phyloP scores from a whole-genome alignment of 2,113 vertebrate genomes.

The Gracilinanus agilis region DNA sequence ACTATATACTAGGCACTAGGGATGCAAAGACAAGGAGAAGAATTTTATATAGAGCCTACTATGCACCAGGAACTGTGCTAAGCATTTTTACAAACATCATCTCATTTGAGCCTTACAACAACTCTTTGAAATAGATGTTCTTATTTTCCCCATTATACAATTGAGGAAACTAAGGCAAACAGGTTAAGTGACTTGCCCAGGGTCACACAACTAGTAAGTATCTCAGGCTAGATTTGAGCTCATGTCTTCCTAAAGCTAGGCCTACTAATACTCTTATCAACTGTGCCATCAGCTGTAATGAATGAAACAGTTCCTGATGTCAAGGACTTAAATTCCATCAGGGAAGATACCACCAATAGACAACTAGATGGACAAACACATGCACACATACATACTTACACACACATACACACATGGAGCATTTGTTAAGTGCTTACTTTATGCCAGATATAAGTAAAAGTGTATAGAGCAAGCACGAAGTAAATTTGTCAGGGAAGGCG shows the following conservation, averaged over 20 bases:
- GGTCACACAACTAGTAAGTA: background rate
- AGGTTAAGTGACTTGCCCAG: background rate
- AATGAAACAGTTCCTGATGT: background rate
- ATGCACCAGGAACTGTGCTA: background rate
- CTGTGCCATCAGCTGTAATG: background rate
- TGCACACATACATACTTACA: background rate
- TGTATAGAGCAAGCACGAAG: background rate
- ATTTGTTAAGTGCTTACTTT: background rate
- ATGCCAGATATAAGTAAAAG: background rate
- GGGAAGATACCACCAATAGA: background rate
- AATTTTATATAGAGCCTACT: background rate
- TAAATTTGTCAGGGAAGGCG: background rate
- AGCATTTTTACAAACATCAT: background rate
- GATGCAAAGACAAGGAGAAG: no score
- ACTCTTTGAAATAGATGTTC: background rate
- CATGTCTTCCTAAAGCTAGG: background rate
- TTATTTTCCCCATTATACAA: background rate
- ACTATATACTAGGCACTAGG: background rate
- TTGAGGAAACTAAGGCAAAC: background rate
- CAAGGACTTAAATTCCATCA: background rate
- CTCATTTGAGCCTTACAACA: background rate
- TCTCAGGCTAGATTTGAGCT: background rate
- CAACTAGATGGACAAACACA: background rate
- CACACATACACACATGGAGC: background rate
- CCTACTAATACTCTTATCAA: background rate